Evolutionary conservation across 2,797 vertebrate genomes (phyloP).

Genomic region (Ctenosaura bakeri): DNA sequence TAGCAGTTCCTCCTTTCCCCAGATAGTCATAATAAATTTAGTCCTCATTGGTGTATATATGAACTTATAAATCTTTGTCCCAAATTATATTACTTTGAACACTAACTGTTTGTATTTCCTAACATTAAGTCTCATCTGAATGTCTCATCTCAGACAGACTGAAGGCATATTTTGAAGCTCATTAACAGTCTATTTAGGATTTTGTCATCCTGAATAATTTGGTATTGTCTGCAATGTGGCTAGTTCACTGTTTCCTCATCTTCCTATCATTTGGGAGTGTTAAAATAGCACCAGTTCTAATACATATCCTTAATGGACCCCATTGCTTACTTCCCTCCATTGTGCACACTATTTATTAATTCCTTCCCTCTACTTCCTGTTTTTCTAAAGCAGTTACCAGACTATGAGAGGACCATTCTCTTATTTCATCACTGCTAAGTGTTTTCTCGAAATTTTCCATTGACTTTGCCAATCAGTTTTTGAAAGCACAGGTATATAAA

Average conservation of each 20-base stretch:
- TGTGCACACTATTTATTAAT: constrained; percentile 13
- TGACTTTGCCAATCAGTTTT: not conserved
- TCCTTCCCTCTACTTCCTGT: not conserved
- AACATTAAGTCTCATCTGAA: not conserved
- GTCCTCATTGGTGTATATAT: not conserved
- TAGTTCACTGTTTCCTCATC: not conserved
- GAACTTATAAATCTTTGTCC: not conserved
- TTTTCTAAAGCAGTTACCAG: not conserved
- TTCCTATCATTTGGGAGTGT: not conserved
- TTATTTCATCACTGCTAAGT: constrained; percentile 18
- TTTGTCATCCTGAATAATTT: constrained; percentile 3
- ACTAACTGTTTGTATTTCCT: not conserved
- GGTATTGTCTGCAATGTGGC: not conserved
- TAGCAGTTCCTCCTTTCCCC: not conserved
- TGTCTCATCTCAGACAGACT: not conserved
- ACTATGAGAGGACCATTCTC: not conserved
- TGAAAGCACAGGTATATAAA: constrained; percentile 1
- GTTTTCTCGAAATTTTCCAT: not conserved
- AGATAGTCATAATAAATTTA: not conserved
- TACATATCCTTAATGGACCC: not conserved
- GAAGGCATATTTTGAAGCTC: not conserved
- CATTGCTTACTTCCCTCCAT: constrained; percentile 4
- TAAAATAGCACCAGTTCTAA: constrained; percentile 5
- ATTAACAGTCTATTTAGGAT: not conserved
- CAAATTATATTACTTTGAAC: constrained; percentile 1